These are phyloP conservation scores for Metaphire vulgaris DNA, from an alignment of 1,140 invertebrate genomes.

Conservation along the genomic window DNA sequence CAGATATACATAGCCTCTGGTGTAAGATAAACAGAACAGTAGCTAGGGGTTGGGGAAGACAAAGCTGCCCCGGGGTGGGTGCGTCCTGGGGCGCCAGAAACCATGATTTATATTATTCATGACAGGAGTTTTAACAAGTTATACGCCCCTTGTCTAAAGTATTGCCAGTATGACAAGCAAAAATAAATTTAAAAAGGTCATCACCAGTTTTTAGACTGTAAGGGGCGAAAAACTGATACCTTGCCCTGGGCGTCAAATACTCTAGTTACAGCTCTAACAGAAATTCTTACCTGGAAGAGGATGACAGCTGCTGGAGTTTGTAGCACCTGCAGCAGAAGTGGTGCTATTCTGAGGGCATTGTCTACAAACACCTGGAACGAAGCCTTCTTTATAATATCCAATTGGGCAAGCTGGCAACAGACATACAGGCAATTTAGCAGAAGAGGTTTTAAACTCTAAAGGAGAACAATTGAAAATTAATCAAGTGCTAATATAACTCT, in stretches of 20 bases:
- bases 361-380: conserved; percentile 29
- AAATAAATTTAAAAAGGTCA: background rate
- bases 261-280: background rate
- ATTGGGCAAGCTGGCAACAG: conserved; percentile 34
- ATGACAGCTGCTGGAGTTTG: conserved; percentile 9
- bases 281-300: conserved; percentile 15
- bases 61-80: too few species aligned
- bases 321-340: conserved; percentile 28
- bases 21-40: too few species aligned
- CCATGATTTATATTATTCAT: background rate
- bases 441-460: too few species aligned
- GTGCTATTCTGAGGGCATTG: conserved; percentile 35
- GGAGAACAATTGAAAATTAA: too few species aligned
- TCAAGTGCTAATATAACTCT: conserved; percentile 1
- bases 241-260: background rate
- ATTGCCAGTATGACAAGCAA: background rate
- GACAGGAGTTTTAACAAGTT: background rate
- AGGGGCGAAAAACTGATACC: too few species aligned
- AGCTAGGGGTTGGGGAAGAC: too few species aligned
- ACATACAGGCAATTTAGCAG: too few species aligned
- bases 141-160: background rate
- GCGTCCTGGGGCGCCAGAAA: too few species aligned
- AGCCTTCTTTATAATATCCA: conserved; percentile 33
- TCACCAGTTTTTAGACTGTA: too few species aligned
- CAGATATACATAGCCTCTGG: too few species aligned